Base-by-base conservation (phyloP, 2,113 vertebrate species). In the Spea bombifrons region DNA sequence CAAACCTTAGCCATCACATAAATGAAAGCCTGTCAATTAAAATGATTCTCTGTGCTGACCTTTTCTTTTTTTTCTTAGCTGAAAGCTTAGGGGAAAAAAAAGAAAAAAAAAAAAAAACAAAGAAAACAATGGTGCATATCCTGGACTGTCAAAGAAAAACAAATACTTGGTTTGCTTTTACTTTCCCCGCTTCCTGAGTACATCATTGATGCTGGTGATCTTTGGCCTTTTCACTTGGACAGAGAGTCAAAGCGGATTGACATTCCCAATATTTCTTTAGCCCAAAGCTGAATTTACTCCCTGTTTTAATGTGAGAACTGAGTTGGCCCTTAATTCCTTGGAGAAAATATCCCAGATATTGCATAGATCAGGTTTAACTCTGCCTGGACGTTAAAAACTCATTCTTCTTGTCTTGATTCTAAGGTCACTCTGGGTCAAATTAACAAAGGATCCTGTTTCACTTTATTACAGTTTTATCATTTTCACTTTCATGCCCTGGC, bases 131-230 rank as follows among this genome's bases (percentile, higher is more conserved):
- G 55, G 48, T 73, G 7, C 74, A 80, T 75, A 88, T 83, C 68
- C 75, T 49, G 69, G 79, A 85, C 70, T 78, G 80, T 82, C 84
- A 87, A 75, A 63, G 78, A 85, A 86, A 88, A 82, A 77, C 86
- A 85, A 83, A 80, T 82, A 67, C 79, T 59, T n/a, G 78, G 84
- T 88, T 86, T 84, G 75, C 88, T 86, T 90, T 84, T 84, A 83
- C 87, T 88, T 87, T 83, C 63, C 84, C 83, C 46, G 83, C 82
- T 90, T 88, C 82, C 86, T 86, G 85, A 88, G 86, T 71, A 84
- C 87, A 87, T 89, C 89, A 88, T 86, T 81, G 77, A 87, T 87
- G 83, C 82, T 82, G 82, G 69, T 89, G 87, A 88, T 85, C 87
- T 88, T 83, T 87, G 83, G 81, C 88, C 85, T 83, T 81, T 86